Conservation (phyloP, 2,797 vertebrate species). For the Peromyscus attwateri region DNA sequence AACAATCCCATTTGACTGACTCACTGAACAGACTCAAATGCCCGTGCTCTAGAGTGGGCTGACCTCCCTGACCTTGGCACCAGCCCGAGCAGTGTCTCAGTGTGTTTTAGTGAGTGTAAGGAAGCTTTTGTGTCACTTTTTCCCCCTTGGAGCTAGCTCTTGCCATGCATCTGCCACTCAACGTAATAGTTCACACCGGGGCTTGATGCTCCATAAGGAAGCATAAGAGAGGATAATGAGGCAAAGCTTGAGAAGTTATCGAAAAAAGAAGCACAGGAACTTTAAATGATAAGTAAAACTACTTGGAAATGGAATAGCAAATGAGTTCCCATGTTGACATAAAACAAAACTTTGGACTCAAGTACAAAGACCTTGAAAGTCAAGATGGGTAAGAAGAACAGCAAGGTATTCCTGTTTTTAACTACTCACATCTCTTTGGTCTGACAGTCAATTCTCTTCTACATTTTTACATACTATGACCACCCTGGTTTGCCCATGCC, state of each 20-base stretch:
- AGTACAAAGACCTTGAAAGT: not conserved
- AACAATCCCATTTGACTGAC: slow-evolving; percentile 51
- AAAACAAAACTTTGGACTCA: slow-evolving; percentile 13
- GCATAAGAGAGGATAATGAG: not conserved
- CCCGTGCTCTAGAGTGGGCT: slow-evolving; percentile 20
- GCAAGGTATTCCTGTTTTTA: not conserved
- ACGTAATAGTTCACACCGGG: not conserved
- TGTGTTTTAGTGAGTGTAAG: slow-evolving; percentile 20
- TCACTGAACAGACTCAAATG: slow-evolving; percentile 52
- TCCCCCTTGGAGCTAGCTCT: not conserved
- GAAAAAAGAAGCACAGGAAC: not conserved
- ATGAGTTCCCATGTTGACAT: not conserved
- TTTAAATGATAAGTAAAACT: slow-evolving; percentile 13
- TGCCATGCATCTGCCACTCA: not conserved
- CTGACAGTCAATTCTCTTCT: not conserved
- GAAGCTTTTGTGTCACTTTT: slow-evolving; percentile 33
- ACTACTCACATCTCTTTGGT: not conserved
- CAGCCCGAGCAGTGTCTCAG: not conserved
- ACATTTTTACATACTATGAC: not conserved
- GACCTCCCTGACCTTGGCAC: slow-evolving; percentile 38
- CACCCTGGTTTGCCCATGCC: not conserved
- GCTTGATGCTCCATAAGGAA: not conserved
- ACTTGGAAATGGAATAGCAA: slow-evolving; percentile 3
- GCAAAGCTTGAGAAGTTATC: slow-evolving; percentile 40
- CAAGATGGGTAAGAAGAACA: slow-evolving; percentile 42